Conservation (phyloP, 30 jellyfish, hydroid and myxozoan species). For the Hydractinia echinata region DNA sequence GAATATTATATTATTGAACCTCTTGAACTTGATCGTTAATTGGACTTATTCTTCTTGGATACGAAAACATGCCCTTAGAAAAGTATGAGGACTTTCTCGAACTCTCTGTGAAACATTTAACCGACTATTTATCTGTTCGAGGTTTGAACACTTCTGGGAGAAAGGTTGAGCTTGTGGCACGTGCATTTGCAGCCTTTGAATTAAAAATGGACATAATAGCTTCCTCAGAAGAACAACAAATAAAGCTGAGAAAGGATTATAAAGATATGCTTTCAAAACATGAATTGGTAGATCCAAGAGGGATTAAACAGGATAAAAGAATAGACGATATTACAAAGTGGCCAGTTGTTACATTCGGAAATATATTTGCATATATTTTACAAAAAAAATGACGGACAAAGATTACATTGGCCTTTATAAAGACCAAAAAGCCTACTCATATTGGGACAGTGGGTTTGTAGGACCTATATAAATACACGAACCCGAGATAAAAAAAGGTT, state of each 20-base stretch:
- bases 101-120: no score
- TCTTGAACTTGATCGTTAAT: no score
- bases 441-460: constrained; percentile 55
- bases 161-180: constrained; percentile 42
- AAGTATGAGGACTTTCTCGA: no score
- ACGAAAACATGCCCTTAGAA: no score
- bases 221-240: constrained; percentile 33
- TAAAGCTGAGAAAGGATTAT: constrained; percentile 1
- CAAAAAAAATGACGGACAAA: constrained; percentile 13
- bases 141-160: no score
- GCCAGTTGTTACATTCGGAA: constrained; percentile 41
- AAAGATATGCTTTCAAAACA: neutral
- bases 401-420: constrained; percentile 51
- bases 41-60: no score
- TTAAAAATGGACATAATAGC: constrained; percentile 6
- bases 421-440: constrained; percentile 59
- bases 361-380: constrained; percentile 29
- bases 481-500: constrained; percentile 14
- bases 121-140: no score
- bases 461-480: constrained; percentile 20
- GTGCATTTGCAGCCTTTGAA: constrained; percentile 36
- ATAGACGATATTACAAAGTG: constrained; percentile 30
- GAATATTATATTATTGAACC: no score
- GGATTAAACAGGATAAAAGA: constrained; percentile 14
- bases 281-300: constrained; percentile 34